Evolutionary conservation across 2,113 vertebrate species (phyloP).

Genomic region (Callocephalon fimbriatum): DNA sequence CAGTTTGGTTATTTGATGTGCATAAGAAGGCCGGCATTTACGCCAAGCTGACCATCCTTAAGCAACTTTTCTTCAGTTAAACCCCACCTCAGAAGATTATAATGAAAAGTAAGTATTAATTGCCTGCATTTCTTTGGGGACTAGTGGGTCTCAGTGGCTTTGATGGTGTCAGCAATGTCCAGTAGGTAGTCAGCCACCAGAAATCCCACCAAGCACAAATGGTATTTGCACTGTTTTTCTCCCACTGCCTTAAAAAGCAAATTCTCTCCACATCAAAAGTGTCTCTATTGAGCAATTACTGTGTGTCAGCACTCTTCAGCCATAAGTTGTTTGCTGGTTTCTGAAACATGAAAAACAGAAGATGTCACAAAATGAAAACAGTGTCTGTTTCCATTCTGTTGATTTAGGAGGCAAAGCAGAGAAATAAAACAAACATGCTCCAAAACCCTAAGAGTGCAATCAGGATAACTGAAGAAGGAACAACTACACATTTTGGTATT

Average conservation of each 20-base stretch:
- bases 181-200: background rate
- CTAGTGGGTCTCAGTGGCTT: background rate
- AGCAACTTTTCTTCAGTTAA: background rate
- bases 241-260: slow-evolving; percentile 37
- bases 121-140: background rate
- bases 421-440: slow-evolving; percentile 9
- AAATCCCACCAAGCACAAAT: background rate
- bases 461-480: background rate
- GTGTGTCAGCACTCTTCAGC: slow-evolving; percentile 47
- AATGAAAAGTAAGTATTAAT: background rate
- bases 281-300: slow-evolving; percentile 35
- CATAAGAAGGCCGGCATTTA: background rate
- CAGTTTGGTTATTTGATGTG: background rate
- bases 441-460: background rate
- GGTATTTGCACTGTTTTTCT: slow-evolving; percentile 25
- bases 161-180: slow-evolving; percentile 40
- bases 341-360: slow-evolving; percentile 38
- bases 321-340: slow-evolving; percentile 4
- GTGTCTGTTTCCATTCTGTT: slow-evolving; percentile 25
- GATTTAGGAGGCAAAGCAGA: slow-evolving; percentile 27
- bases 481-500: background rate
- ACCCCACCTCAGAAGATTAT: background rate
- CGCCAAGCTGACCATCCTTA: background rate
- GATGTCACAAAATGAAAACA: slow-evolving; percentile 38
- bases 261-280: slow-evolving; percentile 55